Evolutionary conservation across 2,113 vertebrate species (phyloP).

Genomic region (Hiodon alosoides): DNA sequence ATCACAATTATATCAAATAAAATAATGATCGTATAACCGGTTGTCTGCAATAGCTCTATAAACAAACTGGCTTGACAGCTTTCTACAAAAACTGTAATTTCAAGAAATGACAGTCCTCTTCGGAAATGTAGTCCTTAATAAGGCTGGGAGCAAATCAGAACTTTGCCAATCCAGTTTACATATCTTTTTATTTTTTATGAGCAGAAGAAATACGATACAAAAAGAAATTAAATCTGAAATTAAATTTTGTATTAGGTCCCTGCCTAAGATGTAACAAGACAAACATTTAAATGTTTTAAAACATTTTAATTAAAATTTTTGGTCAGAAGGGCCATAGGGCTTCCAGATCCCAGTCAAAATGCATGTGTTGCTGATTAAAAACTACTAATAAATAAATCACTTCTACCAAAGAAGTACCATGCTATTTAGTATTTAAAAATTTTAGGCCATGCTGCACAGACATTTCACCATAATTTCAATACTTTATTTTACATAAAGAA

Average conservation of each 20-base stretch:
- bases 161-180: background rate
- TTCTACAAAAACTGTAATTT: conserved; percentile 11
- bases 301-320: background rate
- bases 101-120: conserved; percentile 10
- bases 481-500: too few relatives aligned
- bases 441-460: too few relatives aligned
- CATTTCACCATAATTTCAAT: too few relatives aligned
- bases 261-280: background rate
- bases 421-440: too few relatives aligned
- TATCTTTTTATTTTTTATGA: background rate
- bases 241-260: too few relatives aligned
- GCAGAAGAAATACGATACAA: too few relatives aligned
- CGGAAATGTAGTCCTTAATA: conserved; percentile 5
- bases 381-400: background rate
- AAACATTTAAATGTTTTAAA: conserved; percentile 16
- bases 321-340: background rate
- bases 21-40: background rate
- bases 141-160: too few relatives aligned
- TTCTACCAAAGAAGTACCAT: background rate
- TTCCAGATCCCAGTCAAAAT: conserved; percentile 7
- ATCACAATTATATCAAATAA: too few relatives aligned
- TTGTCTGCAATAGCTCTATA: background rate
- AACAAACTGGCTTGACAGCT: background rate
- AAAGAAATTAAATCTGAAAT: too few relatives aligned
- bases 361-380: background rate